Percentiles rank a stretch among this genome's conserved stretches.
These are phyloP conservation scores for Dendropsophus ebraccatus DNA, from an alignment of 2,113 vertebrate genomes.

Conservation along the genomic window DNA sequence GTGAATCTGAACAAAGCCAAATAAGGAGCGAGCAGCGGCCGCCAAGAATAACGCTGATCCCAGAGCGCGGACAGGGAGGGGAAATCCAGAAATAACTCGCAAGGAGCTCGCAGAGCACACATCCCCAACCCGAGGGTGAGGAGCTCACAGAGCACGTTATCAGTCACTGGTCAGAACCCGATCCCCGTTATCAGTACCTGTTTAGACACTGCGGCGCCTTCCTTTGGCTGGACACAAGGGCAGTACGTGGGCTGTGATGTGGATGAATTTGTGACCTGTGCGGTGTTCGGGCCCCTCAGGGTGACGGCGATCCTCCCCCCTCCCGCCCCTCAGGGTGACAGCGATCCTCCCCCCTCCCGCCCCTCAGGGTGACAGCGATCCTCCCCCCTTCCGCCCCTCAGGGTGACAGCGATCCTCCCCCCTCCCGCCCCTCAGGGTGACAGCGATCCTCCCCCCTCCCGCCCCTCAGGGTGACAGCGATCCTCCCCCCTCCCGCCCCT, in stretches of 20 bases:
- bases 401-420: not conserved
- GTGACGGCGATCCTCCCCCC: not conserved
- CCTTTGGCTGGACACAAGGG: too few relatives aligned
- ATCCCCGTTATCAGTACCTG: too few relatives aligned
- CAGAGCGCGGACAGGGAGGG: conserved; percentile 29
- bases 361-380: not conserved
- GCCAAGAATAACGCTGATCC: conserved; percentile 44
- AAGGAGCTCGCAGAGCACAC: not conserved
- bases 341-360: not conserved
- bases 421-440: not conserved
- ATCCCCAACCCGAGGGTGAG: not conserved
- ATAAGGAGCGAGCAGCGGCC: not conserved
- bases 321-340: not conserved
- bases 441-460: not conserved
- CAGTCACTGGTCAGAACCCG: too few relatives aligned
- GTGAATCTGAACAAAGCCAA: not conserved
- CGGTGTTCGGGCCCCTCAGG: not conserved
- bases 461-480: not conserved
- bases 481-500: not conserved
- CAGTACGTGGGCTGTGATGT: not conserved
- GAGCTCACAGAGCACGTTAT: not conserved
- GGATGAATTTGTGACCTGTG: not conserved
- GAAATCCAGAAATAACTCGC: conserved; percentile 44
- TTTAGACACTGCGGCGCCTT: too few relatives aligned
- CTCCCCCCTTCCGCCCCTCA: not conserved